phyloP scores from a whole-genome alignment of 2,888 invertebrate species.

The Vesta saturnalis region DNA sequence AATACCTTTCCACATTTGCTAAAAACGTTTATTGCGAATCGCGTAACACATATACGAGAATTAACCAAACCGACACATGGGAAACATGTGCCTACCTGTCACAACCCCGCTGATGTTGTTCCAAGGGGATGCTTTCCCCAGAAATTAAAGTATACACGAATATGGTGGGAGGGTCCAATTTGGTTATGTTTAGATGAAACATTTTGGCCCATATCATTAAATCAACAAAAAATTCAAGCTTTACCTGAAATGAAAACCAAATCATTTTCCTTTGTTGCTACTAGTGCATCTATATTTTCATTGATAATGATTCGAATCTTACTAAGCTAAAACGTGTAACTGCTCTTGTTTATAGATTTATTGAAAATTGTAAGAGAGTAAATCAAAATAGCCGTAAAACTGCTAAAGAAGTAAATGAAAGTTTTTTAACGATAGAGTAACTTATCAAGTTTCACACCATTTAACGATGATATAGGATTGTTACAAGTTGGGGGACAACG shows the following conservation, averaged over 20 bases:
- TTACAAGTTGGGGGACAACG: slow-evolving; percentile 39
- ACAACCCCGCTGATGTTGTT: too few relatives aligned
- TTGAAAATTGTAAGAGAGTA: slow-evolving; percentile 1
- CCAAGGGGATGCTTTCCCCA: slow-evolving; percentile 8
- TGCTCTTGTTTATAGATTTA: background rate
- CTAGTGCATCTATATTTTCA: background rate
- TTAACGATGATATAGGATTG: slow-evolving; percentile 13
- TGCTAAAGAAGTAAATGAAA: background rate
- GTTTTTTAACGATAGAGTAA: too few relatives aligned
- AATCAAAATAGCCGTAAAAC: background rate
- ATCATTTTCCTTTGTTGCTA: background rate
- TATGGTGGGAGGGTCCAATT: slow-evolving; percentile 26
- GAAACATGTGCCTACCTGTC: too few relatives aligned
- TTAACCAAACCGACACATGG: too few relatives aligned
- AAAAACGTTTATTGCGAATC: too few relatives aligned
- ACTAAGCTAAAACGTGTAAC: slow-evolving; percentile 4
- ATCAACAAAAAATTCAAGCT: background rate
- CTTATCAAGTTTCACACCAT: background rate
- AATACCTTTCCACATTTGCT: too few relatives aligned
- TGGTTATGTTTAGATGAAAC: background rate
- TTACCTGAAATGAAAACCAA: background rate
- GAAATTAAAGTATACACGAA: slow-evolving; percentile 40
- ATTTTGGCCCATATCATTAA: background rate
- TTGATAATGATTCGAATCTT: background rate
- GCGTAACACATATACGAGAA: too few relatives aligned